These are phyloP conservation scores for Subacronicta megacephala DNA, from an alignment of 2,888 invertebrate species.

Conservation along the genomic window DNA sequence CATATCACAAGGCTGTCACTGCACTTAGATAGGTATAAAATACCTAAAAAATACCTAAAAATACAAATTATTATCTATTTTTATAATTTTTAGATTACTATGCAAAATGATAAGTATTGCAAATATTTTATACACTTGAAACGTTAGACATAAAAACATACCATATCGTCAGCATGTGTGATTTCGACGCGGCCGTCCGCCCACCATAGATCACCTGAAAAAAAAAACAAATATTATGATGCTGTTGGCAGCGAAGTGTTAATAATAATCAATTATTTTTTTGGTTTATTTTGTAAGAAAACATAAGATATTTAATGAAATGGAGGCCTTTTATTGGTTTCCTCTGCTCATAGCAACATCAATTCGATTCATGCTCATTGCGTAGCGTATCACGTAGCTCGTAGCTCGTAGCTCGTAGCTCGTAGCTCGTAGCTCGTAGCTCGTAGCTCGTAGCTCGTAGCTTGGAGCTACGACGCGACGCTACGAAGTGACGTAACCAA, in stretches of 20 bases:
- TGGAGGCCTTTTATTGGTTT: constrained; percentile 28
- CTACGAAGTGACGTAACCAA: constrained; percentile 47
- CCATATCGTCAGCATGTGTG: constrained; percentile 95
- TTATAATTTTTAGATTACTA: too few species aligned
- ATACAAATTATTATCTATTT: too few species aligned
- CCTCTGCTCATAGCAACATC: constrained; percentile 19
- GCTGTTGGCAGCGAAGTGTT: neutral
- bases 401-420: constrained; percentile 44
- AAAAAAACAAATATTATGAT: constrained; percentile 21
- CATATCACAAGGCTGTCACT: too few species aligned
- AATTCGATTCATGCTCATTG: constrained; percentile 23
- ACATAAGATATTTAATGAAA: constrained; percentile 8
- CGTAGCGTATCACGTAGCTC: constrained; percentile 23
- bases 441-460: constrained; percentile 39
- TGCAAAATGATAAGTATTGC: too few species aligned
- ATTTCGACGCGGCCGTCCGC: constrained; percentile 84
- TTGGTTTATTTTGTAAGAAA: neutral
- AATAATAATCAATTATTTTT: too few species aligned
- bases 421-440: constrained; percentile 20
- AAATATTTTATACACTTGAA: too few species aligned
- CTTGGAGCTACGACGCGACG: constrained; percentile 42
- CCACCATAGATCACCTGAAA: constrained; percentile 88
- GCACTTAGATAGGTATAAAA: too few species aligned
- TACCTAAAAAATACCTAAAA: too few species aligned
- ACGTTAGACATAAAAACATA: constrained; percentile 64